Evolutionary conservation across 2,888 invertebrate genomes (phyloP).

Genomic region (Timandra comae): DNA sequence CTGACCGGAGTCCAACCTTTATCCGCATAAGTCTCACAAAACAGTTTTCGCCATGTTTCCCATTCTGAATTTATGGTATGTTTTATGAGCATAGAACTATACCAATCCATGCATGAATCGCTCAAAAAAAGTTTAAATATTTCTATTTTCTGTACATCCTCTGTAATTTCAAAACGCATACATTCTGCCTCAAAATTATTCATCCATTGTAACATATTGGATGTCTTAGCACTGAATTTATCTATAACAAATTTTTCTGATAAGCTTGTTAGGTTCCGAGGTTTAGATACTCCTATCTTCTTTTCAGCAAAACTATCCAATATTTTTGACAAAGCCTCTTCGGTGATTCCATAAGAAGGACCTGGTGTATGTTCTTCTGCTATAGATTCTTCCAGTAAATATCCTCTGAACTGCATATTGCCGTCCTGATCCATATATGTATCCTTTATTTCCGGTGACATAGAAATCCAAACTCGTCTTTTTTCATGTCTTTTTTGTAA

Average conservation of each 20-base stretch:
- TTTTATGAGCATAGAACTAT: constrained; percentile 20
- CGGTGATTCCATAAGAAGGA: neutral
- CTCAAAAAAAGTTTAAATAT: constrained; percentile 1
- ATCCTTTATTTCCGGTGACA: constrained; percentile 11
- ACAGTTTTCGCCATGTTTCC: constrained; percentile 22
- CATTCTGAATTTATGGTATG: constrained; percentile 16
- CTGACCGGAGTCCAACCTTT: constrained; percentile 23
- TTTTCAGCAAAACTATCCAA: constrained; percentile 12
- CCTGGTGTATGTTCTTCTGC: constrained; percentile 2
- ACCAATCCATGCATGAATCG: constrained; percentile 16
- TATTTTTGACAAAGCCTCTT: constrained; percentile 8
- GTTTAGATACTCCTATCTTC: constrained; percentile 8
- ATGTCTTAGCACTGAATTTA: constrained; percentile 10
- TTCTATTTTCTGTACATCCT: constrained; percentile 3
- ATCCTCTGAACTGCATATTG: constrained; percentile 21
- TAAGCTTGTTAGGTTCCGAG: constrained; percentile 7
- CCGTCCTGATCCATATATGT: constrained; percentile 17
- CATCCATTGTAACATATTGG: constrained; percentile 12
- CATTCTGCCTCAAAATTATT: constrained; percentile 8
- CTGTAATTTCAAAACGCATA: constrained; percentile 4
- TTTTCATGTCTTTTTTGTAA: constrained; percentile 17
- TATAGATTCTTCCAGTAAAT: constrained; percentile 13
- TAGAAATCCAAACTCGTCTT: constrained; percentile 20
- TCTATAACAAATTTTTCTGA: constrained; percentile 13
- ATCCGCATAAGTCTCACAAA: constrained; percentile 22